Conservation (phyloP, 2,113 vertebrate species). For the Antigone vipio region DNA sequence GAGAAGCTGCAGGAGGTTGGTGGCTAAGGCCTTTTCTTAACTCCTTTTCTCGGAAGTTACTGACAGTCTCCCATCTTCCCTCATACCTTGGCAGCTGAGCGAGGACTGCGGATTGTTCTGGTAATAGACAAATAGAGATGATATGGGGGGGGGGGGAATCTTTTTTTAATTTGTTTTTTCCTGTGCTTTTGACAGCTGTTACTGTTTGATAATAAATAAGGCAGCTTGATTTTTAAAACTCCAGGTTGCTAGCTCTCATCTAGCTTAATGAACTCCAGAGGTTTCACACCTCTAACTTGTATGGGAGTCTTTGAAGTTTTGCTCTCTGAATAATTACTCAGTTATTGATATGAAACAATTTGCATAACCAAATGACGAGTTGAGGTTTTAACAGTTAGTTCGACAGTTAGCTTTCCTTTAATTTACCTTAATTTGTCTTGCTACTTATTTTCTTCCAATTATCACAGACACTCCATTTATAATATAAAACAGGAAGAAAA, state of each 20-base stretch:
- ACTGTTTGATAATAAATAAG: not conserved
- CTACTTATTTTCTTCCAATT: not conserved
- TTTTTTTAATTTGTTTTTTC: not conserved
- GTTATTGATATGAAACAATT: not conserved
- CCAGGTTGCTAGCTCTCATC: not conserved
- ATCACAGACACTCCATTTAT: not conserved
- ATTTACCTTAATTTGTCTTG: not conserved
- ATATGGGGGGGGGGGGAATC: too few relatives aligned
- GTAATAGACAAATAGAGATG: not conserved
- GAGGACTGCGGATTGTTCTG: not conserved
- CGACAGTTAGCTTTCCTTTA: not conserved
- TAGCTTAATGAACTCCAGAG: not conserved
- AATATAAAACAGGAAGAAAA: not conserved
- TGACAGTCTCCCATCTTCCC: not conserved
- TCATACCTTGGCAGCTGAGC: not conserved
- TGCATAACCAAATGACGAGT: not conserved
- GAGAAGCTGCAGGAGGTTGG: not conserved
- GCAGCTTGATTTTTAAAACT: not conserved
- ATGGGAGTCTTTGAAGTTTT: not conserved
- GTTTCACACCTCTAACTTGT: not conserved
- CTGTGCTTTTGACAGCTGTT: not conserved
- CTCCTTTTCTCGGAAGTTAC: not conserved
- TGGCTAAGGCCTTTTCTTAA: not conserved
- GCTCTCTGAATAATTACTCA: not conserved
- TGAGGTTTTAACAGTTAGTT: not conserved